These are phyloP conservation scores for Melanotaenia boesemani DNA, from an alignment of 2,797 vertebrate genomes.

Conservation along the genomic window DNA sequence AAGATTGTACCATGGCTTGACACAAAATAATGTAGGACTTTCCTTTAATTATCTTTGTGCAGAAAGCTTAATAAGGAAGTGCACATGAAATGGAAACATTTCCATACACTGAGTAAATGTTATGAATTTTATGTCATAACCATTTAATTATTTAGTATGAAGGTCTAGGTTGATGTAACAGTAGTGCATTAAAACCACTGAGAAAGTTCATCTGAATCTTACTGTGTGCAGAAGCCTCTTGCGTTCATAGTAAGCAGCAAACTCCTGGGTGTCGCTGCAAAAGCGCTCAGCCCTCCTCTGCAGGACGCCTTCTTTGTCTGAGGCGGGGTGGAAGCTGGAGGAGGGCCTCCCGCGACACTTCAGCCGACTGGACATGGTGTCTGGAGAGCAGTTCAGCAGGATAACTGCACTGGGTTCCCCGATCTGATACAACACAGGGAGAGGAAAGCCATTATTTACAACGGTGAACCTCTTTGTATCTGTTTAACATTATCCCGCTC, in stretches of 20 bases:
- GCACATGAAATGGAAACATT: background rate
- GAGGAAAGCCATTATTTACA: background rate
- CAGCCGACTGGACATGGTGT: slow-evolving; percentile 86
- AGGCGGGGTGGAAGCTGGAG: slow-evolving; percentile 16
- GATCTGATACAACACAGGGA: slow-evolving; percentile 79
- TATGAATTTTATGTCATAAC: background rate
- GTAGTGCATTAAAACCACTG: background rate
- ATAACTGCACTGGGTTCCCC: slow-evolving; percentile 89
- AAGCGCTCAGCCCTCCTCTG: slow-evolving; percentile 82
- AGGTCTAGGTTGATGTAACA: too few species aligned
- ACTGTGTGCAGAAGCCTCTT: slow-evolving; percentile 88
- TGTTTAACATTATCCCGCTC: background rate
- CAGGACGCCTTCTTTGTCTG: slow-evolving; percentile 53
- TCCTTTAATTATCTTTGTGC: background rate
- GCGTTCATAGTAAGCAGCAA: slow-evolving; percentile 86
- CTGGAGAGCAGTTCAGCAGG: slow-evolving; percentile 88
- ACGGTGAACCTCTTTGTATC: background rate
- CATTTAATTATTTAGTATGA: background rate
- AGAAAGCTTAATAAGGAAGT: background rate
- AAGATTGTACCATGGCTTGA: background rate
- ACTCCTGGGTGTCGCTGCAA: slow-evolving; percentile 74
- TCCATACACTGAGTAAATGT: background rate
- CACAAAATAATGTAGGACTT: background rate
- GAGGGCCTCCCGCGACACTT: slow-evolving; percentile 68
- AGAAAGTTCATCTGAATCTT: slow-evolving; percentile 15